Evolutionary conservation across 2,888 invertebrate genomes (phyloP).

Genomic region (Cheilosia grossa): DNA sequence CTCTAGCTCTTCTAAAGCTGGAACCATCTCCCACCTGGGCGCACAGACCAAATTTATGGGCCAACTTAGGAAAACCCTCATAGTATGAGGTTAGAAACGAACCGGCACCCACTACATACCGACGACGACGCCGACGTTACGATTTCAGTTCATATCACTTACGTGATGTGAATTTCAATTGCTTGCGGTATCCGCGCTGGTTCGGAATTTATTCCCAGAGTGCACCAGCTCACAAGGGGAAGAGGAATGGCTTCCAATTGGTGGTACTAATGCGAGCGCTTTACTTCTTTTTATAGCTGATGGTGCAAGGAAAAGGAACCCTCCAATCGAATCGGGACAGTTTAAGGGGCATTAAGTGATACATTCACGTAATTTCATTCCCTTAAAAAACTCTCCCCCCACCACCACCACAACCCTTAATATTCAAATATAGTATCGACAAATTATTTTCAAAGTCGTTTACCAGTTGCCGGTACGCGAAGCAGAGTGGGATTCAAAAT

Average conservation of each 20-base stretch:
- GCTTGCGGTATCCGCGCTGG: constrained; percentile 41
- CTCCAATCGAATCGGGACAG: constrained; percentile 65
- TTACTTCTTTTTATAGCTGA: constrained; percentile 44
- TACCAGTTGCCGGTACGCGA: constrained; percentile 32
- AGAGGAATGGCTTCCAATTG: constrained; percentile 70
- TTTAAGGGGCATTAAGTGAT: constrained; percentile 74
- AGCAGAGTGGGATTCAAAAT: constrained; percentile 37
- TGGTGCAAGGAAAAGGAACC: constrained; percentile 18
- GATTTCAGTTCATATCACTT: constrained; percentile 74
- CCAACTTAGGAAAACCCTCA: constrained; percentile 52
- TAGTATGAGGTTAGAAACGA: constrained; percentile 6
- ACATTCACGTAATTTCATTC: constrained; percentile 72
- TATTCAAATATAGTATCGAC: constrained; percentile 68
- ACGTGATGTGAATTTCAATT: constrained; percentile 74
- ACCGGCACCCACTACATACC: constrained; percentile 26
- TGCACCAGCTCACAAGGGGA: constrained; percentile 51
- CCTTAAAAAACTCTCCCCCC: constrained; percentile 11
- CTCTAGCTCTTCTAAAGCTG: background rate
- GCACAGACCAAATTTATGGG: constrained; percentile 53
- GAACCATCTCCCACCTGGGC: constrained; percentile 51
- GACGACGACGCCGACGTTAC: constrained; percentile 41
- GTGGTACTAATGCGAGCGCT: constrained; percentile 69
- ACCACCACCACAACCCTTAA: constrained; percentile 17
- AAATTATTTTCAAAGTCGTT: constrained; percentile 67
- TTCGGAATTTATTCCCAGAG: constrained; percentile 61